Conservation (phyloP, 2,113 vertebrate species). For the Trogon melanurus region DNA sequence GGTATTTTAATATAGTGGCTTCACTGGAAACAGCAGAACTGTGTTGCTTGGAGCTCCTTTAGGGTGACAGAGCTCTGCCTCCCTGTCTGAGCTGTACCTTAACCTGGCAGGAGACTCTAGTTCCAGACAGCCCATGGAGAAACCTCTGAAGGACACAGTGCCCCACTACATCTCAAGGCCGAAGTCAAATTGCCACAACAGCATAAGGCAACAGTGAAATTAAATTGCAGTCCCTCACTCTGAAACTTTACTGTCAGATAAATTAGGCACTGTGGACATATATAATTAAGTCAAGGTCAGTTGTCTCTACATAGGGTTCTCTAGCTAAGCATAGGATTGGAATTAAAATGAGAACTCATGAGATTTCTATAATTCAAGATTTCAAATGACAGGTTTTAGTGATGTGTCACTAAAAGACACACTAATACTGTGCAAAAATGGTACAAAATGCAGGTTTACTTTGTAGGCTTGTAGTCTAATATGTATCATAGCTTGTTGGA, state of each 20-base stretch:
- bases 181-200: not conserved
- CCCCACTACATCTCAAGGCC: not conserved
- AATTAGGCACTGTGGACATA: not conserved
- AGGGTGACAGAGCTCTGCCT: not conserved
- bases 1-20: not conserved
- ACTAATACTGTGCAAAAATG: not conserved
- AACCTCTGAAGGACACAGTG: not conserved
- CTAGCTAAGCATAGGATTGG: not conserved
- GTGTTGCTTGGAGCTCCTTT: not conserved
- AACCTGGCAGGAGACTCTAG: not conserved
- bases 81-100: not conserved
- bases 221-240: not conserved
- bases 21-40: not conserved
- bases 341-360: not conserved
- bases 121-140: not conserved
- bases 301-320: not conserved
- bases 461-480: not conserved
- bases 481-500: not conserved
- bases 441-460: not conserved
- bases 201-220: not conserved
- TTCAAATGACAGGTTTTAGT: not conserved
- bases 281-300: slow-evolving; percentile 19
- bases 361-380: not conserved
- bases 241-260: not conserved
- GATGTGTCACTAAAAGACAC: not conserved